A percentile compares a stretch with the other conserved stretches of the same genome.
Evolutionary conservation across 1,140 invertebrate species (phyloP).

Genomic region (Drosophila biarmipes): DNA sequence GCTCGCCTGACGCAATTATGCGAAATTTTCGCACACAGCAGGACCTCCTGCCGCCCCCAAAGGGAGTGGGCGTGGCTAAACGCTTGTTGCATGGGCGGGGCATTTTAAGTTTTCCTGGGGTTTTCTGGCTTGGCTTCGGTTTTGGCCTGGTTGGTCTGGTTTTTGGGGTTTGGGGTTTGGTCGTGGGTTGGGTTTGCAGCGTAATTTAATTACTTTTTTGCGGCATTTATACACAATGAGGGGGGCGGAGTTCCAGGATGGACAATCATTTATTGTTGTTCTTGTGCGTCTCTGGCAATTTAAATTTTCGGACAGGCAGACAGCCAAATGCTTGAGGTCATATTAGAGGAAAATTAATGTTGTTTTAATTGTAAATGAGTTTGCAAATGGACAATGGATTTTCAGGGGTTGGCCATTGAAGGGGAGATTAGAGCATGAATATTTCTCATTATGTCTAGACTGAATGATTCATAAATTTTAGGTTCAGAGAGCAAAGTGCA

Average conservation of each 20-base stretch:
- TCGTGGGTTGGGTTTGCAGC: conserved; percentile 42
- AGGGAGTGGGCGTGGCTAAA: conserved; percentile 61
- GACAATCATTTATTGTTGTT: conserved; percentile 53
- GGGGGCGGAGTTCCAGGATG: conserved; percentile 24
- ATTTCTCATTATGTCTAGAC: conserved; percentile 47
- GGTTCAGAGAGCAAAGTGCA: too few species aligned
- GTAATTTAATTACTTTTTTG: conserved; percentile 83
- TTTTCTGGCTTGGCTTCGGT: conserved; percentile 23
- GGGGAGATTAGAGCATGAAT: conserved; percentile 10
- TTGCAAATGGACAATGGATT: conserved; percentile 49
- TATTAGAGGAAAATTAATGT: conserved; percentile 78
- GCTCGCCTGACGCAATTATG: conserved; percentile 78
- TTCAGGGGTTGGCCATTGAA: conserved; percentile 5
- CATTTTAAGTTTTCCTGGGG: conserved; percentile 65
- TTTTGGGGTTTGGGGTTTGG: conserved; percentile 52
- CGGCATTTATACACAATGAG: conserved; percentile 51
- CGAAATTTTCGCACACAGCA: conserved; percentile 79
- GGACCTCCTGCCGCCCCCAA: conserved; percentile 19
- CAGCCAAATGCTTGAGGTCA: conserved; percentile 73
- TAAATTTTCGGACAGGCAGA: conserved; percentile 48
- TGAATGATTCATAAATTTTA: conserved; percentile 20
- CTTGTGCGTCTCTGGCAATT: conserved; percentile 53
- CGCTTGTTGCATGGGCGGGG: conserved; percentile 45
- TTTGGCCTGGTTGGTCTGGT: conserved; percentile 27
- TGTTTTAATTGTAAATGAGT: conserved; percentile 82